Evolutionary conservation across 2,113 vertebrate species (phyloP).

Genomic region (Nanorana parkeri): DNA sequence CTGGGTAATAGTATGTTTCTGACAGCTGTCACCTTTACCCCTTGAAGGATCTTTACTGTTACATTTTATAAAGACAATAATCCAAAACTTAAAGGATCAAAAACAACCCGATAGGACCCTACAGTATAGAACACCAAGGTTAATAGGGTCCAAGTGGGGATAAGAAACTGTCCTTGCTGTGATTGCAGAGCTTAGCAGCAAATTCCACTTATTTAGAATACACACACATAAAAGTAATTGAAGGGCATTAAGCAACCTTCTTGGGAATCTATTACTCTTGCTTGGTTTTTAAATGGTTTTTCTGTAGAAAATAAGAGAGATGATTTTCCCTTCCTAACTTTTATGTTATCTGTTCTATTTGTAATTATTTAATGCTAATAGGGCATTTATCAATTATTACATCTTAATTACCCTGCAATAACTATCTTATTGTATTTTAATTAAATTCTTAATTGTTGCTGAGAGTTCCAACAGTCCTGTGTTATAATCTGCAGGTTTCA

Average conservation of each 20-base stretch:
- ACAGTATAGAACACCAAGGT: background rate
- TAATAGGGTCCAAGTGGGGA: background rate
- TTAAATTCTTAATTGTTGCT: slow-evolving; percentile 70
- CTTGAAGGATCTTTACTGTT: background rate
- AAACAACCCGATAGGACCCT: slow-evolving; percentile 2
- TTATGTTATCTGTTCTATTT: slow-evolving; percentile 70
- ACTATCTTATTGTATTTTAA: slow-evolving; percentile 65
- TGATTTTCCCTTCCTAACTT: slow-evolving; percentile 62
- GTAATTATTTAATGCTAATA: slow-evolving; percentile 73
- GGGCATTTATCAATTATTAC: slow-evolving; percentile 69
- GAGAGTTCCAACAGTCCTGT: slow-evolving; percentile 62
- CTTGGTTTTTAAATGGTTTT: slow-evolving; percentile 55
- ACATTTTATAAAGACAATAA: slow-evolving; percentile 1
- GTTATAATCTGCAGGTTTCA: slow-evolving; percentile 48
- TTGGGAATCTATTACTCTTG: slow-evolving; percentile 32
- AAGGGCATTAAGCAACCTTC: slow-evolving; percentile 48
- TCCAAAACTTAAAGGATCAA: slow-evolving; percentile 22
- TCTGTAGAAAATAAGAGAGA: slow-evolving; percentile 54
- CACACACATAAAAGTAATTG: slow-evolving; percentile 18
- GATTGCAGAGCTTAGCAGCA: background rate
- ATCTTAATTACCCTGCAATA: slow-evolving; percentile 67
- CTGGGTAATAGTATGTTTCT: background rate
- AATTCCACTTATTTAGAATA: slow-evolving; percentile 9
- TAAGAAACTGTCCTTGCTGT: slow-evolving; percentile 33
- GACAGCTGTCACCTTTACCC: background rate